Conservation (phyloP, 2,888 invertebrate species). For the Gortyna flavago region DNA sequence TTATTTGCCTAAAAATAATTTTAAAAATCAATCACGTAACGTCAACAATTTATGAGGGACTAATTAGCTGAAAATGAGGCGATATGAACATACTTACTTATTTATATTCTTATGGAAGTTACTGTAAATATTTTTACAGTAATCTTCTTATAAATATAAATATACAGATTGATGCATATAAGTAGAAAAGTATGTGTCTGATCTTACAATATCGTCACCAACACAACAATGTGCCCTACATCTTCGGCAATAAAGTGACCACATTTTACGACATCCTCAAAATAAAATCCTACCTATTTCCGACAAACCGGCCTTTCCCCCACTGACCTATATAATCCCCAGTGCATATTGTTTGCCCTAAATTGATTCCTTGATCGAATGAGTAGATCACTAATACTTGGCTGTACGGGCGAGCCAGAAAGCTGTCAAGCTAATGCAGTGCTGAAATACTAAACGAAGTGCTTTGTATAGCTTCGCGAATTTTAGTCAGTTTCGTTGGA, state of each 20-base stretch:
- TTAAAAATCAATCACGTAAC: not conserved
- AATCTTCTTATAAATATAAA: too few relatives aligned
- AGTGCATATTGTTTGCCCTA: slow-evolving; percentile 18
- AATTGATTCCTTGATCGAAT: slow-evolving; percentile 45
- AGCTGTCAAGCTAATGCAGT: slow-evolving; percentile 47
- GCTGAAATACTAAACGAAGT: slow-evolving; percentile 48
- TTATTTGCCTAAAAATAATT: not conserved
- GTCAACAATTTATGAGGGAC: not conserved
- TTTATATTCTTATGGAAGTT: too few relatives aligned
- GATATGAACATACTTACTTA: not conserved
- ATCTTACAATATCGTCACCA: not conserved
- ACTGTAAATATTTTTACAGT: too few relatives aligned
- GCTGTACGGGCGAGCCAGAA: slow-evolving; percentile 25
- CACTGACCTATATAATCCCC: slow-evolving; percentile 25
- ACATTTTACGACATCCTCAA: not conserved
- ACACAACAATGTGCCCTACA: not conserved
- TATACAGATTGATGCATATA: too few relatives aligned
- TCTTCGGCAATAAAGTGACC: not conserved
- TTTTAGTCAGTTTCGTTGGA: slow-evolving; percentile 16
- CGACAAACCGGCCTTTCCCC: not conserved
- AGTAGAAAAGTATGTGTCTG: not conserved
- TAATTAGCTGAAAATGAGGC: not conserved
- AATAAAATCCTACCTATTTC: slow-evolving; percentile 4
- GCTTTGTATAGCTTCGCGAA: slow-evolving; percentile 7
- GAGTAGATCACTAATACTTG: slow-evolving; percentile 44